Conservation (phyloP, 2,113 vertebrate genomes). For the Semnopithecus entellus region DNA sequence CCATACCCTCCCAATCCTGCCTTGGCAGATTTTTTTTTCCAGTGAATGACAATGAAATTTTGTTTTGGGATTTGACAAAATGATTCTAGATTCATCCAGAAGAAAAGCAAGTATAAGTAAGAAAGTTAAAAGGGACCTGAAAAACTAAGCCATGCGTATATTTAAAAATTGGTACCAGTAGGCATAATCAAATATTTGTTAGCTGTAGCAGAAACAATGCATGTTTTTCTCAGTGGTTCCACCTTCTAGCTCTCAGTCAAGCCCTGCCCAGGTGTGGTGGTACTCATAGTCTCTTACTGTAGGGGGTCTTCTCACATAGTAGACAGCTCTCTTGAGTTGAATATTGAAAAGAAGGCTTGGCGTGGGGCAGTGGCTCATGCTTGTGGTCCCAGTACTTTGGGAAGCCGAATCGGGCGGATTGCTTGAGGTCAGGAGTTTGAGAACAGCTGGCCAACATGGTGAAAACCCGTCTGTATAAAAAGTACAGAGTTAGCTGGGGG, state of each 20-base stretch:
- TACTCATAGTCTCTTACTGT: not conserved
- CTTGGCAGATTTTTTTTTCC: not conserved
- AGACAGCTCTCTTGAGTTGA: not conserved
- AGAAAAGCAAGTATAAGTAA: not conserved
- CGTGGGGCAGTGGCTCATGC: no score
- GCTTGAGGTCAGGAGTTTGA: no score
- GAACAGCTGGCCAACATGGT: no score
- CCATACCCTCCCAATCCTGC: not conserved
- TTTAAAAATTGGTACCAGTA: not conserved
- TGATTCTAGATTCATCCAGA: not conserved
- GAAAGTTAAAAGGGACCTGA: not conserved
- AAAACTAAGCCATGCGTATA: not conserved
- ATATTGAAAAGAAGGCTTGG: not conserved
- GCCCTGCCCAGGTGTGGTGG: not conserved
- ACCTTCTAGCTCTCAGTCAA: not conserved
- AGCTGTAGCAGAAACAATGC: not conserved
- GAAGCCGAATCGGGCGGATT: no score
- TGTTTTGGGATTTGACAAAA: conserved; percentile 37
- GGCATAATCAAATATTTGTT: not conserved
- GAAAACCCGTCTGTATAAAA: no score
- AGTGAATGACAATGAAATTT: not conserved
- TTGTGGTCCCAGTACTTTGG: no score
- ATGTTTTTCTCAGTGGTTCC: conserved; percentile 1
- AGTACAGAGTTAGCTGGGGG: no score
- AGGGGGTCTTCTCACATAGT: not conserved